phyloP scores from a whole-genome alignment of 2,888 invertebrate genomes.

The Ischnura elegans region DNA sequence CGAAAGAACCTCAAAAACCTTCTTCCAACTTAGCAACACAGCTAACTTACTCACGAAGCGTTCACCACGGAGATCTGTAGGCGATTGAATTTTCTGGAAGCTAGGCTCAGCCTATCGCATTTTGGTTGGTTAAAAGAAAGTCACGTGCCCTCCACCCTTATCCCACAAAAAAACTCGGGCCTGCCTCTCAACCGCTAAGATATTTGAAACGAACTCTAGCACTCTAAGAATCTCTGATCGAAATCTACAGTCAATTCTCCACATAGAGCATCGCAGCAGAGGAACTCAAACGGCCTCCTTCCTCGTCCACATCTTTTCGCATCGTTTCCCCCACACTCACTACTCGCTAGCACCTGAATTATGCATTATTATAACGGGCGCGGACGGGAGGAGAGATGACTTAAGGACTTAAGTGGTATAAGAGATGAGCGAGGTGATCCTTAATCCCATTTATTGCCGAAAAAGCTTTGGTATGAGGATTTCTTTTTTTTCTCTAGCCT shows the following conservation, averaged over 20 bases:
- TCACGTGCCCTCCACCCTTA: no score
- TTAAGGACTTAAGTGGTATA: background rate
- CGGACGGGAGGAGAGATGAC: background rate
- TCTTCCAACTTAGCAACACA: no score
- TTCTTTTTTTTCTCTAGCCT: background rate
- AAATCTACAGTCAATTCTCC: background rate
- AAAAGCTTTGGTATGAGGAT: background rate
- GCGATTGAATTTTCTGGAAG: no score
- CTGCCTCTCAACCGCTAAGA: no score
- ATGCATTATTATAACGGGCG: background rate
- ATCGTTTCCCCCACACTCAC: background rate
- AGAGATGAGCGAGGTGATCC: background rate
- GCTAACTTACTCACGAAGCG: no score
- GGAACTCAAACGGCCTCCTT: background rate
- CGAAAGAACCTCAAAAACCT: no score
- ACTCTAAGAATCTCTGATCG: no score
- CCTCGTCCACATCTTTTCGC: background rate
- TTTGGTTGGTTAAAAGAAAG: no score
- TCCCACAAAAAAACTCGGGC: no score
- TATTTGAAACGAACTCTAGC: no score
- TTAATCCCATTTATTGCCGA: conserved; percentile 10
- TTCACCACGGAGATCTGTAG: no score
- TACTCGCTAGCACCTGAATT: background rate
- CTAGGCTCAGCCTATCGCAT: no score
- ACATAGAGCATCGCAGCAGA: background rate